Evolutionary conservation across 2,888 invertebrate genomes (phyloP).

Genomic region (Perizoma affinitatum): DNA sequence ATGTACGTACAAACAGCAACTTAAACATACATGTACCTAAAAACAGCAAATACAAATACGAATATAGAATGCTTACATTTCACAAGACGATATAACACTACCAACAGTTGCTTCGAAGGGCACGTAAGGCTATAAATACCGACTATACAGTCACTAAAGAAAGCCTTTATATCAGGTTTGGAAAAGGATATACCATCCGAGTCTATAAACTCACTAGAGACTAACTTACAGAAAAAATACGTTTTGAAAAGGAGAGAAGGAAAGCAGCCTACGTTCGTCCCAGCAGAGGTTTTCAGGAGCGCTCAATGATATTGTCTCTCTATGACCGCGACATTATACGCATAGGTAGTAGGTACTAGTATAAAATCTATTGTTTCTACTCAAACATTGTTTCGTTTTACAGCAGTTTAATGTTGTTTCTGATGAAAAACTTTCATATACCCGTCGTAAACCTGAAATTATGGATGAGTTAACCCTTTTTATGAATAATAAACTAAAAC

Average conservation of each 20-base stretch:
- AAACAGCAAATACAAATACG: background rate
- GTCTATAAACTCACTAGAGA: too few species aligned
- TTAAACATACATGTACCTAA: background rate
- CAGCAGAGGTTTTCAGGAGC: too few species aligned
- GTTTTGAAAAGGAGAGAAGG: too few species aligned
- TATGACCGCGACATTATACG: background rate
- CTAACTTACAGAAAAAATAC: too few species aligned
- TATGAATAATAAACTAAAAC: constrained; percentile 16
- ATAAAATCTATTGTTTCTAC: constrained; percentile 26
- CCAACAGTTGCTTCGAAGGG: too few species aligned
- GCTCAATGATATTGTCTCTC: background rate
- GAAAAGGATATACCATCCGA: too few species aligned
- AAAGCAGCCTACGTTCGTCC: too few species aligned
- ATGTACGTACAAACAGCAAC: background rate
- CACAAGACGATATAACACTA: too few species aligned
- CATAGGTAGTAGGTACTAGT: background rate
- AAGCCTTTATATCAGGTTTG: too few species aligned
- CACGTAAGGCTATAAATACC: too few species aligned
- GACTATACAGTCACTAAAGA: too few species aligned
- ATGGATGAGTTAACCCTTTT: constrained; percentile 25
- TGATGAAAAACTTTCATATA: constrained; percentile 30
- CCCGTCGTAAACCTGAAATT: constrained; percentile 24
- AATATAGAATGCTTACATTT: too few species aligned
- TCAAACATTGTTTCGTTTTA: constrained; percentile 32
- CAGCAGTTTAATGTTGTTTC: constrained; percentile 28